These are phyloP conservation scores for Empidonax alnorum DNA, from an alignment of 2,113 vertebrate genomes.

Conservation along the genomic window DNA sequence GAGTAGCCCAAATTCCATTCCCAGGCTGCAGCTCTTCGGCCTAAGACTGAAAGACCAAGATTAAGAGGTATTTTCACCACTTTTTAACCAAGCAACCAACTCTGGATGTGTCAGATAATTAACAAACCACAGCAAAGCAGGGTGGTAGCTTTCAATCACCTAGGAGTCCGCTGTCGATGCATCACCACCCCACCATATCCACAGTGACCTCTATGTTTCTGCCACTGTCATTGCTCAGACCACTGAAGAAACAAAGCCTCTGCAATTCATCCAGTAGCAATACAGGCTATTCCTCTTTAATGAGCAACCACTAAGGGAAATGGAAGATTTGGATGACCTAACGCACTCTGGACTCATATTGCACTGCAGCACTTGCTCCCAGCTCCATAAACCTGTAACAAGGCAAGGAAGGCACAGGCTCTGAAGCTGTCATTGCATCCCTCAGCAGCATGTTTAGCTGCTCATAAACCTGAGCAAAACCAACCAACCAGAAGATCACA, in stretches of 20 bases:
- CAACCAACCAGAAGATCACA: background rate
- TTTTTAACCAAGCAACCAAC: background rate
- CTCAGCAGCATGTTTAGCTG: background rate
- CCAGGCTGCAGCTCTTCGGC: background rate
- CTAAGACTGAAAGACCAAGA: background rate
- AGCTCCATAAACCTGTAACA: accelerated
- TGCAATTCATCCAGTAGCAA: background rate
- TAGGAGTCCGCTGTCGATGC: background rate
- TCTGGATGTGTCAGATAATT: background rate
- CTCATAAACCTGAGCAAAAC: background rate
- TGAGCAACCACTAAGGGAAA: background rate
- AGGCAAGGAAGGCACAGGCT: background rate
- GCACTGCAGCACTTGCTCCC: accelerated
- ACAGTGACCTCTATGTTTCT: background rate
- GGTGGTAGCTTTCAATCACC: background rate
- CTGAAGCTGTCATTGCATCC: background rate
- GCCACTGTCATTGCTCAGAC: background rate
- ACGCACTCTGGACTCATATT: accelerated
- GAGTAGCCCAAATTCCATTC: background rate
- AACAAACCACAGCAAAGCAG: background rate
- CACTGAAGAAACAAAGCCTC: background rate
- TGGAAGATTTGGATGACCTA: background rate
- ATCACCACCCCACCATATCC: background rate
- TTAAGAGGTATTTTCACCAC: background rate
- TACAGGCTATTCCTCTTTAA: background rate